Percentiles rank a stretch among this genome's conserved stretches.
Conservation (phyloP, 2,797 vertebrate species). For the Gastrophryne carolinensis region DNA sequence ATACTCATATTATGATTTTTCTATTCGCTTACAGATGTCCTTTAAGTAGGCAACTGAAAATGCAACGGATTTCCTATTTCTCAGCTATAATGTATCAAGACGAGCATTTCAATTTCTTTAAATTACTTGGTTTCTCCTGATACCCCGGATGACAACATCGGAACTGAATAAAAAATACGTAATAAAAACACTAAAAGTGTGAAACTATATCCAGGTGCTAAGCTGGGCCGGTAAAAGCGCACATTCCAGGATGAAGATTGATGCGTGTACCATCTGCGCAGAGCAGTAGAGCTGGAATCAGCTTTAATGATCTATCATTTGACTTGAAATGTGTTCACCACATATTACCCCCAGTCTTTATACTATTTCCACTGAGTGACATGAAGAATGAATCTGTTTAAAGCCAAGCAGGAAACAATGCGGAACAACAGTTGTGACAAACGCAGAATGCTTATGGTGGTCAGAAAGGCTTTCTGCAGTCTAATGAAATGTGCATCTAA, state of each 20-base stretch:
- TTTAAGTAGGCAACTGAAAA: too few relatives aligned
- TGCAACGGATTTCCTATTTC: too few relatives aligned
- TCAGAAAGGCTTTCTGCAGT: too few relatives aligned
- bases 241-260: background rate
- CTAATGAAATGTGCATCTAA: too few relatives aligned
- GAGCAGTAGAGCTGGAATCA: background rate
- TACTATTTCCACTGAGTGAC: background rate
- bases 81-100: too few relatives aligned
- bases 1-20: too few relatives aligned
- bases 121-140: background rate
- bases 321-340: background rate
- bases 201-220: background rate
- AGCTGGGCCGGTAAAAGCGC: background rate
- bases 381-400: background rate
- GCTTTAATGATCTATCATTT: background rate
- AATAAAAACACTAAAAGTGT: background rate
- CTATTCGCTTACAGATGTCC: too few relatives aligned
- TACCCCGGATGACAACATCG: background rate
- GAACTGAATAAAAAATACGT: background rate
- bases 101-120: too few relatives aligned
- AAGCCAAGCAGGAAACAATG: background rate
- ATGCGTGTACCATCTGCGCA: background rate
- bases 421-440: background rate
- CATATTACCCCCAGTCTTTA: background rate
- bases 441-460: background rate